Conservation (phyloP, 2,888 invertebrate species). For the Aromia moschata region DNA sequence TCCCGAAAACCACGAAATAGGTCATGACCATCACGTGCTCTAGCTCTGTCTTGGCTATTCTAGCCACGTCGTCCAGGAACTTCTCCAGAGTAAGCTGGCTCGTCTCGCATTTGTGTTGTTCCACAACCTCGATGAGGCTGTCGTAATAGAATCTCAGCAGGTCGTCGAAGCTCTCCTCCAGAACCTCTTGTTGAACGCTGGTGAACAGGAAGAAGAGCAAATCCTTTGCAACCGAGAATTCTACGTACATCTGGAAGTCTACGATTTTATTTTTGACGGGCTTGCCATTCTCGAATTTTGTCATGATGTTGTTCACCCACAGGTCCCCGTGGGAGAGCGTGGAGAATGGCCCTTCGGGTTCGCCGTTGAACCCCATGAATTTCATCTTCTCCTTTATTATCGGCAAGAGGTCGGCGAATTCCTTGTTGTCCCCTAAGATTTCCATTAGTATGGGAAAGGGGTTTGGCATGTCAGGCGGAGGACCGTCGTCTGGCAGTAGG, state of each 20-base stretch:
- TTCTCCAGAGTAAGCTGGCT: background rate
- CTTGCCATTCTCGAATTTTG: constrained; percentile 57
- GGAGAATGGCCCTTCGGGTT: constrained; percentile 53
- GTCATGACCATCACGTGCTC: constrained; percentile 3
- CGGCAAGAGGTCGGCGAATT: background rate
- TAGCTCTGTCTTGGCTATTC: background rate
- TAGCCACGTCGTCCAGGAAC: background rate
- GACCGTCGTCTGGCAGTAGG: constrained; percentile 3
- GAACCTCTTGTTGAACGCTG: constrained; percentile 1
- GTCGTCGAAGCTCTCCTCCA: constrained; percentile 4
- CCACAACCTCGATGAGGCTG: background rate
- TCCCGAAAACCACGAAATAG: constrained; percentile 8
- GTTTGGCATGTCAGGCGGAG: background rate
- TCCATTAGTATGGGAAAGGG: background rate
- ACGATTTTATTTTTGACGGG: constrained; percentile 61
- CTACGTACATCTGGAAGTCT: constrained; percentile 68
- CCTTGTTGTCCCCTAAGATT: constrained; percentile 2
- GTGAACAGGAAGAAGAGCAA: constrained; percentile 6
- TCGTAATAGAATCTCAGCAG: background rate
- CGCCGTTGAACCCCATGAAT: background rate
- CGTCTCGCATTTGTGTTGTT: background rate
- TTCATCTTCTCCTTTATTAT: background rate
- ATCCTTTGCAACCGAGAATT: constrained; percentile 61
- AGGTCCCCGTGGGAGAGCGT: constrained; percentile 66
- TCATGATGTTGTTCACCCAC: constrained; percentile 70